These are phyloP conservation scores for Chelon labrosus DNA, from an alignment of 2,797 vertebrate genomes.

Conservation along the genomic window DNA sequence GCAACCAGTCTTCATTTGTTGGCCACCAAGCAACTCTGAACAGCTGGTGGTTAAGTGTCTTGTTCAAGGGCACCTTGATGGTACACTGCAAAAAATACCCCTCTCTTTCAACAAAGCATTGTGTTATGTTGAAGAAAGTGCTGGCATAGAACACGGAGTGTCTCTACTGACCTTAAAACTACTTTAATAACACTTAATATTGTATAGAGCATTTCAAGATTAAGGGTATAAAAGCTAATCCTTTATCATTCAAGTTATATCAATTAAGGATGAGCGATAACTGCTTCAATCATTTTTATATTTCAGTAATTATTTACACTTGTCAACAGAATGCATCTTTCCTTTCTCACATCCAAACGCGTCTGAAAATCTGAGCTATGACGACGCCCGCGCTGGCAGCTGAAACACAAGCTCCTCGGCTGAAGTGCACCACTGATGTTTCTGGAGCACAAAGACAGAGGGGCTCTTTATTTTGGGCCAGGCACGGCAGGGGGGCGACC, in stretches of 20 bases:
- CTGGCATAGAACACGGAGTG: too few species aligned
- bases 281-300: too few species aligned
- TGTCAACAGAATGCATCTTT: background rate
- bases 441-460: constrained; percentile 72
- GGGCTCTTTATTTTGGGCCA: constrained; percentile 75
- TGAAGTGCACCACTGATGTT: constrained; percentile 62
- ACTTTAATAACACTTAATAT: background rate
- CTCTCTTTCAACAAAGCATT: background rate
- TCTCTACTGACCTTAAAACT: background rate
- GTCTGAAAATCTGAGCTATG: constrained; percentile 19
- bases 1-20: constrained; percentile 46
- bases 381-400: constrained; percentile 36
- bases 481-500: constrained; percentile 61
- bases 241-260: too few species aligned
- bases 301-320: too few species aligned
- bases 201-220: background rate
- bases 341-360: background rate
- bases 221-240: background rate
- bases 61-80: constrained; percentile 67
- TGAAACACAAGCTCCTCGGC: constrained; percentile 58
- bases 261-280: too few species aligned
- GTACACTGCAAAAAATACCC: constrained; percentile 13
- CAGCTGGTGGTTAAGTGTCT: constrained; percentile 63
- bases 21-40: constrained; percentile 51
- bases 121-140: background rate